Percentiles rank a stretch among this genome's conserved stretches.
Evolutionary conservation across 2,113 vertebrate genomes (phyloP).

Genomic region (Glaucidium brasilianum): DNA sequence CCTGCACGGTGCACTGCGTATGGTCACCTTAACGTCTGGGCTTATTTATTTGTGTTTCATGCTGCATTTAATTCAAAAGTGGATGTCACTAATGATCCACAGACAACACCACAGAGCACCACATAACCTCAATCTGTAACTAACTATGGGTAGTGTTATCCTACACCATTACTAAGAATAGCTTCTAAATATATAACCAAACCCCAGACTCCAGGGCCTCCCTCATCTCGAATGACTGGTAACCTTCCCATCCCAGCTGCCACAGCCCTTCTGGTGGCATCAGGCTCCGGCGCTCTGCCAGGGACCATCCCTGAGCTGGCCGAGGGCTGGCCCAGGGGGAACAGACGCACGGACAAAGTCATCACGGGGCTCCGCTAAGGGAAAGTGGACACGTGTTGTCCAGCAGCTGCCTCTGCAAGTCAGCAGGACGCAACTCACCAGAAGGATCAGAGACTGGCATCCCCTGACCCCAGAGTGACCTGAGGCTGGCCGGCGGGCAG

Average conservation of each 20-base stretch:
- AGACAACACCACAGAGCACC: not conserved
- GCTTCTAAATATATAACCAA: not conserved
- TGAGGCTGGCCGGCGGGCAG: not conserved
- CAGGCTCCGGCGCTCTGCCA: not conserved
- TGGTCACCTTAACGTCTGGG: not conserved
- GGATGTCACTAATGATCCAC: not conserved
- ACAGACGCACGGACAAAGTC: fast-evolving
- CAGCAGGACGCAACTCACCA: not conserved
- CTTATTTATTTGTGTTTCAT: not conserved
- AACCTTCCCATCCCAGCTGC: not conserved
- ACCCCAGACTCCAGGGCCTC: not conserved
- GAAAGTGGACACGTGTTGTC: not conserved
- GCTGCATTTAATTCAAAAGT: not conserved
- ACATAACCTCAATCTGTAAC: not conserved
- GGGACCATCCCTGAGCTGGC: not conserved
- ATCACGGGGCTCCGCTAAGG: not conserved
- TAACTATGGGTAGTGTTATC: not conserved
- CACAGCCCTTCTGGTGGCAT: not conserved
- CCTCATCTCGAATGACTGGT: not conserved
- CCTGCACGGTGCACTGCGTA: not conserved
- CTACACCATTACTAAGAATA: not conserved
- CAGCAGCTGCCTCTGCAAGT: not conserved
- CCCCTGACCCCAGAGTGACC: fast-evolving
- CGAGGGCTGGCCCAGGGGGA: not conserved
- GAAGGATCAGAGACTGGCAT: not conserved